A percentile compares a stretch with the other conserved stretches of the same genome.
phyloP scores from a whole-genome alignment of 92 coral and sea anemone species.

The Meandrina meandrites region DNA sequence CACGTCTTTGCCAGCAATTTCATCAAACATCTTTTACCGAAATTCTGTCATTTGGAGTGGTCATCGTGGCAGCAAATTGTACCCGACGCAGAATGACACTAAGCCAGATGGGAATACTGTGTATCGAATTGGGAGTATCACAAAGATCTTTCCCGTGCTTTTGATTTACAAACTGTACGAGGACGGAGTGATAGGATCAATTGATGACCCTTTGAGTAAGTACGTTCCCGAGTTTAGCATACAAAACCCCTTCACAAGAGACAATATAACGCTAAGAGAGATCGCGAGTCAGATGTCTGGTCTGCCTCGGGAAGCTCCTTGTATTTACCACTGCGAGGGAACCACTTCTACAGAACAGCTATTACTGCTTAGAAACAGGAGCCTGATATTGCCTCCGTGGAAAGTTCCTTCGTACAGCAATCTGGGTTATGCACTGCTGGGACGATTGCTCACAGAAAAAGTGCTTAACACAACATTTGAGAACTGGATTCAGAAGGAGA shows the following conservation, averaged over 20 bases:
- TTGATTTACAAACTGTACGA: conserved; percentile 72
- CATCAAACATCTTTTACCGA: conserved; percentile 64
- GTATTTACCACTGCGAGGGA: conserved; percentile 41
- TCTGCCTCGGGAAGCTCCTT: conserved; percentile 78
- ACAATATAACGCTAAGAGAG: conserved; percentile 78
- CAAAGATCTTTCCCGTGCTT: conserved; percentile 71
- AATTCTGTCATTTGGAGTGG: conserved; percentile 61
- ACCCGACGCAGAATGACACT: conserved; percentile 9
- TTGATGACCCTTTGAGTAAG: conserved; percentile 80
- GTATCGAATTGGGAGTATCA: conserved; percentile 76
- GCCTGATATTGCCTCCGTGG: conserved; percentile 59
- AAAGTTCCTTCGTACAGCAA: conserved; percentile 67
- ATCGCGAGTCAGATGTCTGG: conserved; percentile 82
- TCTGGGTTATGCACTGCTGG: conserved; percentile 40
- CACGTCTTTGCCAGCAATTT: conserved; percentile 68
- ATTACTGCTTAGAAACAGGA: conserved; percentile 30
- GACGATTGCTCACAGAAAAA: conserved; percentile 31
- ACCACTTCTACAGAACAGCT: conserved; percentile 57
- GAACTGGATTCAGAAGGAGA: conserved; percentile 3
- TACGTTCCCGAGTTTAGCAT: conserved; percentile 80
- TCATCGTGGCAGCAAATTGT: conserved; percentile 64
- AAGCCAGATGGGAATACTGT: conserved; percentile 56
- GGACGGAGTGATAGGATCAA: conserved; percentile 58
- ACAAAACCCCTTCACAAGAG: conserved; percentile 69
- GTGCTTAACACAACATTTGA: conserved; percentile 40